Conservation (phyloP, 2,888 invertebrate genomes). For the Chironomus riparius region DNA sequence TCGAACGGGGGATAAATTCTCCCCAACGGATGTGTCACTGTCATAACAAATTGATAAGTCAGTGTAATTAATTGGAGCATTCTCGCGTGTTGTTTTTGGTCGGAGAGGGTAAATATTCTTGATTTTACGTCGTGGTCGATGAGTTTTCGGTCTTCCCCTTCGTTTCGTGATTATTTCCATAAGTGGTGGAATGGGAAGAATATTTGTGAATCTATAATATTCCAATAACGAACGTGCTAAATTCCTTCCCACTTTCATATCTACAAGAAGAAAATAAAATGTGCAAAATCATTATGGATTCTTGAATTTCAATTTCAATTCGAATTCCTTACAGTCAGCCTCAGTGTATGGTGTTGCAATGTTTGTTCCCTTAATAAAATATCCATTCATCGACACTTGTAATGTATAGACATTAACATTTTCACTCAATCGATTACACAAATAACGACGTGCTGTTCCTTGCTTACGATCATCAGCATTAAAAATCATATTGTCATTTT, state of each 20-base stretch:
- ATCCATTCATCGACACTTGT: slow-evolving; percentile 87
- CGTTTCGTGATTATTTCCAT: slow-evolving; percentile 39
- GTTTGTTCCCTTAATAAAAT: slow-evolving; percentile 48
- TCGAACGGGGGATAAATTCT: slow-evolving; percentile 40
- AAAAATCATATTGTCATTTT: slow-evolving; percentile 76
- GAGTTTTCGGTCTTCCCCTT: slow-evolving; percentile 38
- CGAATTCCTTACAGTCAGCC: slow-evolving; percentile 74
- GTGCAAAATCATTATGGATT: not conserved
- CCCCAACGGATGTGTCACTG: slow-evolving; percentile 44
- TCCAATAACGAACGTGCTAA: slow-evolving; percentile 65
- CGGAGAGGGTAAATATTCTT: slow-evolving; percentile 38
- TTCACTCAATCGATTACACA: slow-evolving; percentile 65
- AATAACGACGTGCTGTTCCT: slow-evolving; percentile 78
- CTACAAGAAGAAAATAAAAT: slow-evolving; percentile 39
- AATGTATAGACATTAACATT: slow-evolving; percentile 81
- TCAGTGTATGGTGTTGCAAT: slow-evolving; percentile 80
- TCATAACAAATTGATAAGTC: slow-evolving; percentile 49
- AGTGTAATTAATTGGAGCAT: slow-evolving; percentile 47
- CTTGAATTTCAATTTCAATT: not conserved
- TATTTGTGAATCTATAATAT: slow-evolving; percentile 68
- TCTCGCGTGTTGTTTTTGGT: slow-evolving; percentile 44
- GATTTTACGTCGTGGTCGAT: slow-evolving; percentile 35
- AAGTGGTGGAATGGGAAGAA: slow-evolving; percentile 48
- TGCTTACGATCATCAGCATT: slow-evolving; percentile 80
- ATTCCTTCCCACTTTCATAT: slow-evolving; percentile 69